Evolutionary conservation across 2,113 vertebrate genomes (phyloP).

Genomic region (Philantomba maxwellii): DNA sequence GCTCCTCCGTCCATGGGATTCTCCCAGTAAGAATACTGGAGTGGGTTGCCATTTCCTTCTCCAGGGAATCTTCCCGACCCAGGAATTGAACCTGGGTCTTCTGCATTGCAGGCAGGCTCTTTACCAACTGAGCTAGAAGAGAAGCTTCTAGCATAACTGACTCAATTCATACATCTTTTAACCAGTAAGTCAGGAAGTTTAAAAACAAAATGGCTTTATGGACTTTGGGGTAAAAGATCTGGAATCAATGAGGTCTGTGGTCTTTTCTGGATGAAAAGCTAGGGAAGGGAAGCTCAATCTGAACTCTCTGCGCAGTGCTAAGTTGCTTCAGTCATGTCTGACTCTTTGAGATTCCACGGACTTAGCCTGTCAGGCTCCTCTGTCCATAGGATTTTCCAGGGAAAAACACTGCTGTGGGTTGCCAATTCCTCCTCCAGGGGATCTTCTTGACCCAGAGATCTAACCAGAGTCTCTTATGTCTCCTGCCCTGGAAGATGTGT

Average conservation of each 20-base stretch:
- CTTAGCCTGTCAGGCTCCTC: not conserved
- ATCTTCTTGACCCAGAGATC: not conserved
- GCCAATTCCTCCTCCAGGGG: not conserved
- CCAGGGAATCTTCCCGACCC: rapidly evolving
- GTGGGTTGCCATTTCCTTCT: not conserved
- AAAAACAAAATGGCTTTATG: not conserved
- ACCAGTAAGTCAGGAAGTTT: not conserved
- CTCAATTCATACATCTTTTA: not conserved
- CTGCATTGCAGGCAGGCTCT: not conserved
- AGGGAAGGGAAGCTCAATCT: rapidly evolving
- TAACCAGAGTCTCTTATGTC: not conserved
- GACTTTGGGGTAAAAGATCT: not conserved
- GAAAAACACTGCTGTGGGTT: not conserved
- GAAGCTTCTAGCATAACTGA: not conserved
- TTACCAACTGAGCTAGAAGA: not conserved
- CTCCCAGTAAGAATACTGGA: not conserved
- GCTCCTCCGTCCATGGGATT: not conserved
- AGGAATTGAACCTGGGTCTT: not conserved
- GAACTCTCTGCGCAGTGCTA: not conserved
- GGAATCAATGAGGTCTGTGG: not conserved
- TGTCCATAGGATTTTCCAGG: not conserved
- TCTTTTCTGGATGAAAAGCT: not conserved
- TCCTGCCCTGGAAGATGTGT: not conserved
- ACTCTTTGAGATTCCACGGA: not conserved
- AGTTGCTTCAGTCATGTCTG: not conserved